Evolutionary conservation across 1,140 invertebrate species (phyloP).

Genomic region (Procambarus clarkii): DNA sequence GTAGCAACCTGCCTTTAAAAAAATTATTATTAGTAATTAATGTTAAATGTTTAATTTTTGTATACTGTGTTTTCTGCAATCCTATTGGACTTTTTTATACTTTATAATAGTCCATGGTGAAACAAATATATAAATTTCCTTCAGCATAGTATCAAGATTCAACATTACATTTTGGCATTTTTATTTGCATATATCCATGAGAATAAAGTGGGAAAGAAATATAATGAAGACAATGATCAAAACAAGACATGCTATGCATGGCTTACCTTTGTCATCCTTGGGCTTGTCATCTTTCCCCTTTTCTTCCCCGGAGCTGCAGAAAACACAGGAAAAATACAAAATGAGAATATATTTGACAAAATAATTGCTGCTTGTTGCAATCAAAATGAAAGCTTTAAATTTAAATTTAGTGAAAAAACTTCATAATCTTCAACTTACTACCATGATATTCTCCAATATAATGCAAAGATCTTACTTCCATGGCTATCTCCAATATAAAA

Average conservation of each 20-base stretch:
- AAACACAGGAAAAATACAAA: constrained; percentile 10
- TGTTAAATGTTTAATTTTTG: no score
- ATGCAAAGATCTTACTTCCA: not conserved
- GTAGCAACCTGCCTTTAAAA: no score
- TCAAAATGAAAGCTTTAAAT: not conserved
- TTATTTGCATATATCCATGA: no score
- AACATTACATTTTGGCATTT: no score
- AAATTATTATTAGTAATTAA: no score
- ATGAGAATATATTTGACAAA: not conserved
- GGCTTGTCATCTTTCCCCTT: constrained; percentile 63
- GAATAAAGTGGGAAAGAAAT: no score
- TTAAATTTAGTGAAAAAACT: not conserved
- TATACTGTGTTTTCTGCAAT: no score
- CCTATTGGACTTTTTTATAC: no score
- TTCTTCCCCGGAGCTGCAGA: constrained; percentile 46
- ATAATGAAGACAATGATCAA: no score
- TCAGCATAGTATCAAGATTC: no score
- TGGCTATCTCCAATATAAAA: not conserved
- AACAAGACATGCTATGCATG: not conserved
- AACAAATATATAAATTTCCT: no score
- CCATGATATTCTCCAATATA: not conserved
- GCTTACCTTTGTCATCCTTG: constrained; percentile 56
- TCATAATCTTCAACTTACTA: constrained; percentile 5
- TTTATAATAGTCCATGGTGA: no score
- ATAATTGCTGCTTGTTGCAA: not conserved